Percentiles rank a stretch among this genome's conserved stretches.
Conservation (phyloP, 2,888 invertebrate species). For the Cephus pygmeus region DNA sequence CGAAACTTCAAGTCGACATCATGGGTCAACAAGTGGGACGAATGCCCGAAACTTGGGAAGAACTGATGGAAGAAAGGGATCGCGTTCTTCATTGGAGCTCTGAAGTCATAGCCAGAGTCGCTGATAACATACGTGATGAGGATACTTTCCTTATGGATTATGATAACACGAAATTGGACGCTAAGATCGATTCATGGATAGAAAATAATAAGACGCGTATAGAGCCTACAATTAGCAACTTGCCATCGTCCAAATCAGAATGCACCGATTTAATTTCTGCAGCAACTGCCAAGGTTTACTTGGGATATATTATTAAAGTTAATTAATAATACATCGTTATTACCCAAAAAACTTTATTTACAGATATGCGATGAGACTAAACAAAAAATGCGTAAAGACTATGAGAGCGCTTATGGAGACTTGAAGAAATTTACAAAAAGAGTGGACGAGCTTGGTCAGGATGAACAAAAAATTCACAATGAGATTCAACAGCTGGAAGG, state of each 20-base stretch:
- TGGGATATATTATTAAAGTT: neutral
- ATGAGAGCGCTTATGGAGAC: slow-evolving; percentile 34
- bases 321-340: neutral
- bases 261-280: slow-evolving; percentile 17
- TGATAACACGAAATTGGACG: slow-evolving; percentile 33
- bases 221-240: slow-evolving; percentile 23
- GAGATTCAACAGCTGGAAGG: slow-evolving; percentile 39
- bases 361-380: slow-evolving; percentile 36
- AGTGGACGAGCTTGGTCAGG: slow-evolving; percentile 38
- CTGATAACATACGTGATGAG: slow-evolving; percentile 44
- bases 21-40: slow-evolving; percentile 48
- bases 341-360: neutral
- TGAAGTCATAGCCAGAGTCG: slow-evolving; percentile 42
- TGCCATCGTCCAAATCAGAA: slow-evolving; percentile 14
- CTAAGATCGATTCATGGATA: slow-evolving; percentile 46
- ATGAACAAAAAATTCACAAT: slow-evolving; percentile 37
- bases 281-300: slow-evolving; percentile 31
- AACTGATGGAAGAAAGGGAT: slow-evolving; percentile 40
- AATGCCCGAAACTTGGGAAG: slow-evolving; percentile 43
- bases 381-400: slow-evolving; percentile 40
- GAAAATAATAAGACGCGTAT: slow-evolving; percentile 21
- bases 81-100: slow-evolving; percentile 47
- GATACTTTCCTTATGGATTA: slow-evolving; percentile 45
- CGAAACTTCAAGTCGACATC: neutral
- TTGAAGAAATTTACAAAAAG: slow-evolving; percentile 37